Percentiles rank a stretch among this genome's conserved stretches.
phyloP scores from a whole-genome alignment of 1,140 invertebrate species.

The Sitodiplosis mosellana region DNA sequence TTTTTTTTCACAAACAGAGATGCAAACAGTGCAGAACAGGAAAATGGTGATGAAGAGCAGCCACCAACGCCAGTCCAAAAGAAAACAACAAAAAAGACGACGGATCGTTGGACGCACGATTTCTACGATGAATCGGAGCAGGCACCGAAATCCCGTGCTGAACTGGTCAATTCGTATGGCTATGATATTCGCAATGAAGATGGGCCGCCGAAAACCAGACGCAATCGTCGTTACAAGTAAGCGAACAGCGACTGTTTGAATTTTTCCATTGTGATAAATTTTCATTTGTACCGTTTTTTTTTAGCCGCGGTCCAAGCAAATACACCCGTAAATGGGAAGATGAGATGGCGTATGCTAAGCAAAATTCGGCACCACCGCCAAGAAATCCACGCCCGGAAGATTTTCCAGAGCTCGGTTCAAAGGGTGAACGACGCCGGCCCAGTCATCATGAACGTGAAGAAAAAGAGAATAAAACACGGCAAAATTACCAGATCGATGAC shows the following conservation, averaged over 20 bases:
- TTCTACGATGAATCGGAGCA: slow-evolving; percentile 57
- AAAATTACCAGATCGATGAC: too few relatives aligned
- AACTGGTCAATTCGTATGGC: slow-evolving; percentile 75
- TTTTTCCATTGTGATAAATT: too few relatives aligned
- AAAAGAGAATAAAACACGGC: slow-evolving; percentile 16
- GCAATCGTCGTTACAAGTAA: slow-evolving; percentile 70
- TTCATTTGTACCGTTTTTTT: too few relatives aligned
- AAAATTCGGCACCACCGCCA: slow-evolving; percentile 15
- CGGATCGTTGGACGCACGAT: slow-evolving; percentile 74
- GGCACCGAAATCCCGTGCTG: slow-evolving; percentile 69
- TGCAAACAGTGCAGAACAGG: slow-evolving; percentile 10
- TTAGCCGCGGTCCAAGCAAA: slow-evolving; percentile 71
- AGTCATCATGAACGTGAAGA: slow-evolving; percentile 12
- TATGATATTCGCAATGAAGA: slow-evolving; percentile 90
- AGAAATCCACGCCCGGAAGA: slow-evolving; percentile 22
- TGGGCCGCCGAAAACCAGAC: slow-evolving; percentile 66
- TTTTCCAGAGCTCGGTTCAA: slow-evolving; percentile 23
- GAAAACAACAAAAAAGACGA: slow-evolving; percentile 30
- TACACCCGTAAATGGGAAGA: slow-evolving; percentile 86
- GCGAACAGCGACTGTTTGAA: too few relatives aligned
- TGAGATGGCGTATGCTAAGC: slow-evolving; percentile 58
- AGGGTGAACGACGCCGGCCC: slow-evolving; percentile 2
- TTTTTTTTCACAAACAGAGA: too few relatives aligned
- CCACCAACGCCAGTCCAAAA: slow-evolving; percentile 14
- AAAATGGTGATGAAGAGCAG: slow-evolving; percentile 9